Conservation (phyloP, 2,888 invertebrate genomes). For the Parelbella ahira region DNA sequence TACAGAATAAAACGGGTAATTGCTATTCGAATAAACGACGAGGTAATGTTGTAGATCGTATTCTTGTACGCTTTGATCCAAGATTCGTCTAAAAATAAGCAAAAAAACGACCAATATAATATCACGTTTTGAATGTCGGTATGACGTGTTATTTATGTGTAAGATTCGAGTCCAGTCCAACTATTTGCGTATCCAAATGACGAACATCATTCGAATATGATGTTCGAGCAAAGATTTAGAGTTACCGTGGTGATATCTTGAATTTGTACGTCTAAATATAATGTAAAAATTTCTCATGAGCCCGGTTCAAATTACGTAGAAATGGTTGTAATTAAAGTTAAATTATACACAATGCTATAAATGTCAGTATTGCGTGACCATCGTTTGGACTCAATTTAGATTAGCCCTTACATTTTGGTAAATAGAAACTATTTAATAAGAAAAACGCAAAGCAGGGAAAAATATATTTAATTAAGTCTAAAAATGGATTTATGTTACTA, state of each 20-base stretch:
- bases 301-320: constrained; percentile 5
- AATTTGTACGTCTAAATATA: constrained; percentile 14
- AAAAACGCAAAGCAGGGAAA: too few species aligned
- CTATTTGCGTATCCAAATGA: constrained; percentile 30
- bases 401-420: neutral
- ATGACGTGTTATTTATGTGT: constrained; percentile 54
- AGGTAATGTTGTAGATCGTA: constrained; percentile 5
- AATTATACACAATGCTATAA: constrained; percentile 13
- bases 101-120: constrained; percentile 36
- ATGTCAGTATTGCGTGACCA: neutral
- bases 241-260: constrained; percentile 6
- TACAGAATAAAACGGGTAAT: too few species aligned
- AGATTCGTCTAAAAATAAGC: constrained; percentile 35
- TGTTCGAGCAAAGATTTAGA: constrained; percentile 27
- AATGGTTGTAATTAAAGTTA: constrained; percentile 8
- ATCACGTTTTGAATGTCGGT: constrained; percentile 46
- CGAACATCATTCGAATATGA: constrained; percentile 26
- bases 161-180: constrained; percentile 16
- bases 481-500: too few species aligned
- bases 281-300: constrained; percentile 9
- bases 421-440: too few species aligned
- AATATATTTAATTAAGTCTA: too few species aligned
- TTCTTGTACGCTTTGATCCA: constrained; percentile 26
- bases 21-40: neutral
- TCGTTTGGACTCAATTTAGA: constrained; percentile 2